phyloP scores from a whole-genome alignment of 2,113 vertebrate genomes.

The Lasiurus borealis region DNA sequence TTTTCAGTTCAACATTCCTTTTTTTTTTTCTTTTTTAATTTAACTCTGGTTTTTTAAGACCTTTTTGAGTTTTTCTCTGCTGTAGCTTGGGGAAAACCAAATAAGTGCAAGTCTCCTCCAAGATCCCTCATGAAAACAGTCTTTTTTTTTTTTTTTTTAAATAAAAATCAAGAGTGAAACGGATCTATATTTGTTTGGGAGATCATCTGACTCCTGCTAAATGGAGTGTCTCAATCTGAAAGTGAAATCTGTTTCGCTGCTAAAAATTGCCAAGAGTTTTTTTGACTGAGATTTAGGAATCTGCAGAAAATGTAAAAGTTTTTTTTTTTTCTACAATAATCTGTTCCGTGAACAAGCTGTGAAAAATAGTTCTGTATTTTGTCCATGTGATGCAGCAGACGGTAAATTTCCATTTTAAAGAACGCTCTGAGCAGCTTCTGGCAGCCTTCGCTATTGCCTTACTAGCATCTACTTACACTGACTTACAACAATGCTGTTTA shows the following conservation, averaged over 20 bases:
- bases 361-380: conserved; percentile 92
- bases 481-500: conserved; percentile 89
- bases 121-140: conserved; percentile 88
- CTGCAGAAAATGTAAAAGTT: conserved; percentile 89
- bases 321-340: conserved; percentile 91
- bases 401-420: conserved; percentile 93
- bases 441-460: conserved; percentile 89
- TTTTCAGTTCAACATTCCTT: conserved; percentile 71
- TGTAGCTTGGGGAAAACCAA: conserved; percentile 88
- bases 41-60: conserved; percentile 85
- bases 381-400: conserved; percentile 91
- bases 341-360: conserved; percentile 93
- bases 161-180: conserved; percentile 87
- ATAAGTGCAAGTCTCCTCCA: conserved; percentile 88
- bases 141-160: conserved; percentile 81
- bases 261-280: conserved; percentile 90
- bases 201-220: conserved; percentile 87
- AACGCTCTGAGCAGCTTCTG: conserved; percentile 90
- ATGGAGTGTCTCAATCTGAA: conserved; percentile 86
- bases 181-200: conserved; percentile 88
- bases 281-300: conserved; percentile 88
- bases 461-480: conserved; percentile 89
- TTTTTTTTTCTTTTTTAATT: conserved; percentile 70
- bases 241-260: conserved; percentile 90
- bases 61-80: conserved; percentile 87